A percentile compares a stretch with the other conserved stretches of the same genome.
Conservation (phyloP, 2,113 vertebrate species). For the Harpagus bidentatus region DNA sequence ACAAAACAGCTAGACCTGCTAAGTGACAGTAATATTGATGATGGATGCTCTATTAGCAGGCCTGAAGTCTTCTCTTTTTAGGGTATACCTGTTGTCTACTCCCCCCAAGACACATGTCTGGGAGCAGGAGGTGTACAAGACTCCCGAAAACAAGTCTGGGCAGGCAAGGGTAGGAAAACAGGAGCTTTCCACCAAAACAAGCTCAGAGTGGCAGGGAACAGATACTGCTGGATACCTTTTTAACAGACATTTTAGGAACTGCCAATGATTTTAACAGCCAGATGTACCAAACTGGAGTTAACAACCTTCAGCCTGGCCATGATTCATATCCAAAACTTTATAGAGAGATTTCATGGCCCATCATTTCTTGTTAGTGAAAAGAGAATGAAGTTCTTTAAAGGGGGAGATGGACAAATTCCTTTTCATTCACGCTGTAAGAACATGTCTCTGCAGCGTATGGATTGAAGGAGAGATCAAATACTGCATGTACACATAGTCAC, state of each 20-base stretch:
- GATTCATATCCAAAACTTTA: background rate
- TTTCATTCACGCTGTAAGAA: background rate
- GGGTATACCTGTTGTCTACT: background rate
- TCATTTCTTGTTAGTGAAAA: background rate
- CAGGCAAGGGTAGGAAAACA: background rate
- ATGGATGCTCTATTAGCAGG: background rate
- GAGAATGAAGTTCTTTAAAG: background rate
- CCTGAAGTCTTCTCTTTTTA: background rate
- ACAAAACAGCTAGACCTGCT: background rate
- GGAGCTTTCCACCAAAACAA: background rate
- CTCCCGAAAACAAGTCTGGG: background rate
- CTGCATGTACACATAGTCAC: rapidly evolving
- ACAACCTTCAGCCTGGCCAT: background rate
- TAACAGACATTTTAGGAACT: background rate
- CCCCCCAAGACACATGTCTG: rapidly evolving
- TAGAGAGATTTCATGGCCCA: background rate
- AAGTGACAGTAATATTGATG: background rate
- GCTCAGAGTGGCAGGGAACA: background rate
- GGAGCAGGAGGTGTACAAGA: background rate
- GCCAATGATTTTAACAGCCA: background rate
- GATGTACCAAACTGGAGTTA: background rate
- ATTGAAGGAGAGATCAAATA: background rate
- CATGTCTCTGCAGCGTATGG: background rate
- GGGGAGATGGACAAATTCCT: background rate
- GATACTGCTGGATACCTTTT: background rate